Base-by-base conservation (phyloP, 2,113 vertebrate species). In the Hyperopisus bebe region DNA sequence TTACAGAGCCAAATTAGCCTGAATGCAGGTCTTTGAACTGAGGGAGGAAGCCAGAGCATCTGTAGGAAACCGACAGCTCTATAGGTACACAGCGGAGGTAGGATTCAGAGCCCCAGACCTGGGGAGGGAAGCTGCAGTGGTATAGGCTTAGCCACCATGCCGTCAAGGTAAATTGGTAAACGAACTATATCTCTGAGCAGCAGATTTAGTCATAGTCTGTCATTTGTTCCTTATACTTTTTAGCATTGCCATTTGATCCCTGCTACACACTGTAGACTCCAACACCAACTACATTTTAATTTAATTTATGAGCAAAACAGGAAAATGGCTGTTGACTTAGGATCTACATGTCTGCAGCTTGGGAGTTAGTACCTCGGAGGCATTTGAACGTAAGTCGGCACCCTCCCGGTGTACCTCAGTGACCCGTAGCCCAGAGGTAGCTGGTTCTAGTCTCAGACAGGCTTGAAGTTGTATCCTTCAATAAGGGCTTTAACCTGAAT, bases 261-360 rank as follows among this genome's bases (percentile, higher is more conserved):
- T 13, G 82, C 82, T 47, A 44, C 9, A 46, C 44, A 24, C 39
- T 47, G 82, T 4, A 47, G 21, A 47, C 39, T 46, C 80, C 42
- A 84, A 27, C 39, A 84, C 42, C 82, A 84, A 47, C 21, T n/a
- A 84, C 17, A 80, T 42, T 39, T 42, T 80, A 80, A 42, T 84
- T 44, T 27, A 24, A 44, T 84, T 84, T 44, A 82, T 3, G 42
- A 82, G 35, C 19, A 44, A 84, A 84, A 84, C 21, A 84, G 19
- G 42, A 47, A 84, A 84, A 84, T 84, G 42, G 82, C 82, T 84
- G 42, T 46, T 84, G 82, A 84, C 82, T n/a, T 3, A 47, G 82
- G 44, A 46, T 84, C 82, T 44, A 84, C 39, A 46, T 39, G 82
- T 42, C 39, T 84, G 6, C 6, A 9, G 44, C 3, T 19, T 21